Percentiles rank a stretch among this genome's conserved stretches.
phyloP scores from a whole-genome alignment of 2,113 vertebrate genomes.

The Centropristis striata region DNA sequence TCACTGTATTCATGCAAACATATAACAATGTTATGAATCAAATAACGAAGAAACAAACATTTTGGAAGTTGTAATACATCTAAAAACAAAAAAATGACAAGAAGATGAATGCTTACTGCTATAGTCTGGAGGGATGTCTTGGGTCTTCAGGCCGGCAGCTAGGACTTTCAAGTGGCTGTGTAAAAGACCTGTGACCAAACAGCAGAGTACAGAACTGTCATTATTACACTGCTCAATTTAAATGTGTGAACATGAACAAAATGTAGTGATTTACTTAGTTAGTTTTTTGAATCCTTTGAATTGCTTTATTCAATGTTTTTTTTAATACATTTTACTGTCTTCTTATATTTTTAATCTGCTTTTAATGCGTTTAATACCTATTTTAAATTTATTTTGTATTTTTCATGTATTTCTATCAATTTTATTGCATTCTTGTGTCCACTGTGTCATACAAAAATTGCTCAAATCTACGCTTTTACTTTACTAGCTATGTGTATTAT shows the following conservation, averaged over 20 bases:
- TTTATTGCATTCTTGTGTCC: too few species aligned
- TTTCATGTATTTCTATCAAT: too few species aligned
- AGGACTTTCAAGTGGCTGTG: constrained; percentile 71
- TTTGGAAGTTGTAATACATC: neutral
- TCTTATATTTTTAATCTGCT: too few species aligned
- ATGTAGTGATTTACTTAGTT: too few species aligned
- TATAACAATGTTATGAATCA: neutral
- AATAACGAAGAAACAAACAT: neutral
- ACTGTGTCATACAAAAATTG: neutral
- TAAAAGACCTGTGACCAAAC: constrained; percentile 68
- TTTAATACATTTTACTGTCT: too few species aligned
- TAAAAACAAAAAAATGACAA: neutral
- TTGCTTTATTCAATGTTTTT: too few species aligned
- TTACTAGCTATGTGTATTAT: too few species aligned
- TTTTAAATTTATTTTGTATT: too few species aligned
- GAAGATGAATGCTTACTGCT: constrained; percentile 82
- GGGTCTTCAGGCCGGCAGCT: constrained; percentile 87
- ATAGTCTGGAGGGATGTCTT: constrained; percentile 86
- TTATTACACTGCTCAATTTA: neutral
- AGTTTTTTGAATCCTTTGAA: too few species aligned
- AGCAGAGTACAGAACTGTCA: neutral
- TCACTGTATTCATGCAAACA: neutral
- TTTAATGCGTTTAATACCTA: too few species aligned
- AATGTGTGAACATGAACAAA: too few species aligned
- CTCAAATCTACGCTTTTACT: too few species aligned